A percentile compares a stretch with the other conserved stretches of the same genome.
These are phyloP conservation scores for Zaprionus africanus DNA, from an alignment of 1,140 invertebrate genomes.

Conservation along the genomic window DNA sequence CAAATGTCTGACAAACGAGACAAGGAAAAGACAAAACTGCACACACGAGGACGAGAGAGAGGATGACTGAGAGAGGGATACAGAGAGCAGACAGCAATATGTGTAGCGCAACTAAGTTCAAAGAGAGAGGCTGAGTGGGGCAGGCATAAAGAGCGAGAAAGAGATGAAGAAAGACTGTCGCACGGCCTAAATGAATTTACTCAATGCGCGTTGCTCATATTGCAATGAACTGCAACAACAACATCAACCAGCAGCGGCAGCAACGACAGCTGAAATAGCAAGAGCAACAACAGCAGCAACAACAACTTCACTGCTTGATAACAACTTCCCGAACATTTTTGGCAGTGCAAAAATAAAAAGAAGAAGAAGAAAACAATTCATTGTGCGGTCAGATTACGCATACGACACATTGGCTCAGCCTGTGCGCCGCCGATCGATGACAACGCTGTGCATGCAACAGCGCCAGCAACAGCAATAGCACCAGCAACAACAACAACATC, in stretches of 20 bases:
- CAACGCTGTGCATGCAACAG: constrained; percentile 31
- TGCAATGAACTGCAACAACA: constrained; percentile 24
- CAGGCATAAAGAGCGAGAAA: neutral
- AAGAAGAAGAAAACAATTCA: constrained; percentile 37
- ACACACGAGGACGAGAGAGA: constrained; percentile 23
- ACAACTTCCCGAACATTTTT: constrained; percentile 67
- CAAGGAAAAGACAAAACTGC: constrained; percentile 74
- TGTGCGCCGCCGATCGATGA: constrained; percentile 22
- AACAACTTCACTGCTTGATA: constrained; percentile 55
- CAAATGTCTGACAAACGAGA: constrained; percentile 83
- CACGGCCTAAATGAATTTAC: constrained; percentile 41
- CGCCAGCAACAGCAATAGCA: constrained; percentile 20
- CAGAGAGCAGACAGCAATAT: neutral
- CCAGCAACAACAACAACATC: constrained; percentile 4
- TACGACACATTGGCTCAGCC: constrained; percentile 52
- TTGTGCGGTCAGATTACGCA: constrained; percentile 62
- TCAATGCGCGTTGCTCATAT: constrained; percentile 41
- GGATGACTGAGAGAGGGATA: constrained; percentile 10
- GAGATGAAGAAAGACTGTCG: neutral
- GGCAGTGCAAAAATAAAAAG: constrained; percentile 4
- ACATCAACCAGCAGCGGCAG: neutral
- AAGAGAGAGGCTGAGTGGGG: constrained; percentile 23
- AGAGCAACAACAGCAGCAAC: constrained; percentile 7
- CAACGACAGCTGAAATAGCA: constrained; percentile 12
- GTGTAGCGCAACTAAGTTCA: neutral